Evolutionary conservation across 2,113 vertebrate genomes (phyloP).

Genomic region (Erpornis zantholeuca): DNA sequence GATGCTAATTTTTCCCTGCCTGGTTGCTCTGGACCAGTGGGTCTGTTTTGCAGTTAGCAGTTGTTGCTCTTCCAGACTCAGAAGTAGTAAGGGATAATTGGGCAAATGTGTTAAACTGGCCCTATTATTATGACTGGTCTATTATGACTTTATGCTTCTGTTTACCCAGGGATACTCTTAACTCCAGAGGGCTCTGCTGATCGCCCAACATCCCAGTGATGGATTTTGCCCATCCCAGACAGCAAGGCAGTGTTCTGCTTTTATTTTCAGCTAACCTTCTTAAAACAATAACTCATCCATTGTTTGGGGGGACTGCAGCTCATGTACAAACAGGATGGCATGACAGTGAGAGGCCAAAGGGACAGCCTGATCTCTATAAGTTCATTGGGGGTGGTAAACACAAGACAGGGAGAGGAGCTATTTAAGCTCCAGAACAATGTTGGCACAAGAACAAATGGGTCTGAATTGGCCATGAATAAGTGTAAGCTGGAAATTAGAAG

Average conservation of each 20-base stretch:
- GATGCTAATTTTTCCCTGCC: neutral
- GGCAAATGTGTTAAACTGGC: slow-evolving; percentile 14
- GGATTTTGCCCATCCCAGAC: neutral
- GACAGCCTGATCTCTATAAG: slow-evolving; percentile 47
- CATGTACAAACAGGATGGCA: neutral
- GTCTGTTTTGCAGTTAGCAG: neutral
- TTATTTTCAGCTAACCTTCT: neutral
- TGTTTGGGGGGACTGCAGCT: neutral
- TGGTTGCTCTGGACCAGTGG: neutral
- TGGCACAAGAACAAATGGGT: slow-evolving; percentile 64
- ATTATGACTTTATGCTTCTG: neutral
- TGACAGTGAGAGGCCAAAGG: slow-evolving; percentile 1
- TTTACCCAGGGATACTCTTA: neutral
- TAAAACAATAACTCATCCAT: neutral
- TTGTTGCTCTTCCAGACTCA: neutral
- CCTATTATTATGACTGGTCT: neutral
- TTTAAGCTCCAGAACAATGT: slow-evolving; percentile 65
- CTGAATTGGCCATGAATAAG: slow-evolving; percentile 45
- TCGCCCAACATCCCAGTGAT: neutral
- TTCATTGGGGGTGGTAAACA: slow-evolving; percentile 49
- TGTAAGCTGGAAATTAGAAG: slow-evolving; percentile 58
- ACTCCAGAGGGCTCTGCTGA: neutral
- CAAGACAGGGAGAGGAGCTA: slow-evolving; percentile 31
- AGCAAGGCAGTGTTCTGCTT: neutral
- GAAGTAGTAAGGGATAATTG: slow-evolving; percentile 17